Evolutionary conservation across 2,888 invertebrate genomes (phyloP).

Genomic region (Cylloceria caligata): DNA sequence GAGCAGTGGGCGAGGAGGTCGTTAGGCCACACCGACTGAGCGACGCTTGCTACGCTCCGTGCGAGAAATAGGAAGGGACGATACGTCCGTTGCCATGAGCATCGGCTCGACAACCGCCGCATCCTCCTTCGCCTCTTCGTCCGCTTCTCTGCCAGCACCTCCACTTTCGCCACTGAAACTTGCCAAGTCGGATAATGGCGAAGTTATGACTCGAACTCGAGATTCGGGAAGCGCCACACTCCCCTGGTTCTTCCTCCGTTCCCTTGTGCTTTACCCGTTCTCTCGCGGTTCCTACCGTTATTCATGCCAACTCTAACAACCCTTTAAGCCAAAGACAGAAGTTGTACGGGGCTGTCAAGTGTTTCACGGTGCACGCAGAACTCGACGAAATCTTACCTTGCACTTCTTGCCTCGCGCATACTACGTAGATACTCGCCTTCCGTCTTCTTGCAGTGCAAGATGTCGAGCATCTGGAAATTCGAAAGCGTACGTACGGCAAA

Average conservation of each 20-base stretch:
- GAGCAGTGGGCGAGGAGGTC: conserved; percentile 53
- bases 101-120: conserved; percentile 56
- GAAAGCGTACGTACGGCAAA: not conserved
- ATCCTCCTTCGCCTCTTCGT: conserved; percentile 18
- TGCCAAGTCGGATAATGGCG: conserved; percentile 82
- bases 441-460: conserved; percentile 13
- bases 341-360: conserved; percentile 66
- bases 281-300: conserved; percentile 49
- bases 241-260: conserved; percentile 45
- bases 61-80: conserved; percentile 53
- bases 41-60: conserved; percentile 4
- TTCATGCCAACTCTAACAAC: conserved; percentile 79
- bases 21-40: conserved; percentile 50
- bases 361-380: conserved; percentile 53
- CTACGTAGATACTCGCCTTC: not conserved
- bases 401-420: conserved; percentile 39
- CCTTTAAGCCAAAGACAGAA: conserved; percentile 75
- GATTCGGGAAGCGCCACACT: conserved; percentile 47
- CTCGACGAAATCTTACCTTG: conserved; percentile 56
- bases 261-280: conserved; percentile 51
- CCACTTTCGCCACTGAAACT: conserved; percentile 71
- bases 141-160: conserved; percentile 41
- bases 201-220: conserved; percentile 79
- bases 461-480: conserved; percentile 36
- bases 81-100: conserved; percentile 51